Evolutionary conservation across 1,140 invertebrate species (phyloP), one percentile per base, ranked within the genome.

Genomic region (Dryas iulia): DNA sequence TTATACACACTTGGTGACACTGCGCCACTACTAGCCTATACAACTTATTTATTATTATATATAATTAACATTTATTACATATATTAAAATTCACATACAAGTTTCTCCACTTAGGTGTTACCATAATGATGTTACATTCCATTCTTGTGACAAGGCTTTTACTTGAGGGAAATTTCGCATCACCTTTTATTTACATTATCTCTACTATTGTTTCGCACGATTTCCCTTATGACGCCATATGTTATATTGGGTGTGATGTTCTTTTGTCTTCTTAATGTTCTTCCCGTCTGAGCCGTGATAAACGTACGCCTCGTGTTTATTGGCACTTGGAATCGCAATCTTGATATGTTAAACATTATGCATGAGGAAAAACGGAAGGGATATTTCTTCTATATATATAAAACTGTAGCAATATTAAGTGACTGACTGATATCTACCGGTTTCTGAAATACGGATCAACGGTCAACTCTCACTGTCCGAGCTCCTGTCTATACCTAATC

Each of bases 191-290:
- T 39, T 52, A 28, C 31, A 68, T 60, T 60, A 67, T 60, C 58
- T 25, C 47, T 39, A 60, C 58, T 60, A 67, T 68, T 68, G 66
- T 68, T 57, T 61, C 66, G 35, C 23, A 68, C 66, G 66, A 68
- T 68, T 68, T 35, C 47, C 53, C 25, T 57, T 31, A 68, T 28
- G 57, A 24, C 59, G 28, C 56, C 11, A 47, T 66, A 21, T 60
- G 65, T 66, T 66, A 53, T 60, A 54, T 66, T 14, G 57, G 39
- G 52, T 53, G 54, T 21, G 23, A 25, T 59, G 47, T 61, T 68
- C 66, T 68, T 68, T 68, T 61, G 66, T 68, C 59, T 56, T 33
- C 31, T 23, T 68, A 68, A 68, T 68, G 65, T 59, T 59, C 26
- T 30, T 21, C 26, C 31, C 64, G 56, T 30, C 60, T 54, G 26